Evolutionary conservation across 2,113 vertebrate species (phyloP).

Genomic region (Channa argus): DNA sequence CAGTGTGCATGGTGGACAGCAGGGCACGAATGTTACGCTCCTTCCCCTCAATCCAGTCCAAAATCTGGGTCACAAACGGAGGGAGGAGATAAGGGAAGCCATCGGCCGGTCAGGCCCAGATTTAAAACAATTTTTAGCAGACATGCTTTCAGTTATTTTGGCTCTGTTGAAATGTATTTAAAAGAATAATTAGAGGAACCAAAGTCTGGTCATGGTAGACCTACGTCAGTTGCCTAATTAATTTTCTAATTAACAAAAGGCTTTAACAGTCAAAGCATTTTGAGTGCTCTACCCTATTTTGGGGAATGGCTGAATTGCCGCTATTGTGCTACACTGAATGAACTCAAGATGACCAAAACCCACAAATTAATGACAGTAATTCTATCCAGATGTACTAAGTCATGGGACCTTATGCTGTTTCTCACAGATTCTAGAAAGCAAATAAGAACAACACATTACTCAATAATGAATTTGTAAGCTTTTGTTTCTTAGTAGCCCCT

Average conservation of each 20-base stretch:
- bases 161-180: slow-evolving; percentile 24
- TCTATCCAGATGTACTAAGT: slow-evolving; percentile 12
- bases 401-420: slow-evolving; percentile 7
- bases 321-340: slow-evolving; percentile 12
- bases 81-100: background rate
- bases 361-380: slow-evolving; percentile 5
- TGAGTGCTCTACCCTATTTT: slow-evolving; percentile 20
- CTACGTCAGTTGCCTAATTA: slow-evolving; percentile 19
- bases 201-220: slow-evolving; percentile 44
- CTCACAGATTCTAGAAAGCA: background rate
- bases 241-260: slow-evolving; percentile 18
- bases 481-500: slow-evolving; percentile 11
- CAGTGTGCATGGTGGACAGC: slow-evolving; percentile 98
- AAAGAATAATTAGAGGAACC: slow-evolving; percentile 34
- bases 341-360: slow-evolving; percentile 3
- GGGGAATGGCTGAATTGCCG: slow-evolving; percentile 25
- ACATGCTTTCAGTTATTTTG: slow-evolving; percentile 34
- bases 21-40: slow-evolving; percentile 97
- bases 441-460: slow-evolving; percentile 1
- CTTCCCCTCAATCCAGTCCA: slow-evolving; percentile 99
- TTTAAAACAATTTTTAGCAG: slow-evolving; percentile 39
- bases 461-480: background rate
- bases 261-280: slow-evolving; percentile 28
- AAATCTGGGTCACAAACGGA: slow-evolving; percentile 83
- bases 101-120: slow-evolving; percentile 14